phyloP scores from a whole-genome alignment of 30 jellyfish, hydroid and myxozoan genomes.

The Aurelia sp. region DNA sequence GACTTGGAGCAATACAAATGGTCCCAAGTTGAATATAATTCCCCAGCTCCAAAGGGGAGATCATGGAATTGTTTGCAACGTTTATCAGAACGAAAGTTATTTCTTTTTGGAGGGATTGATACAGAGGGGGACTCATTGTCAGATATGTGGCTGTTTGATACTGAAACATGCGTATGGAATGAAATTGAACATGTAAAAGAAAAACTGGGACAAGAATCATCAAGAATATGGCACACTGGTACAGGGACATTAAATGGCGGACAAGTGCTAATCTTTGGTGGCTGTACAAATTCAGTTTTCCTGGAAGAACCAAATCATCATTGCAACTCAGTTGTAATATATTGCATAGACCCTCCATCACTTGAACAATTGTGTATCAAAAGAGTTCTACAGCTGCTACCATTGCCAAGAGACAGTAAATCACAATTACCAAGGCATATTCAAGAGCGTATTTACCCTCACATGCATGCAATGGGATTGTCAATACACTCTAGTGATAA shows the following conservation, averaged over 20 bases:
- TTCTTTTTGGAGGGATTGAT: conserved; percentile 83
- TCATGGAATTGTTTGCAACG: conserved; percentile 84
- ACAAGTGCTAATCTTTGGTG: conserved; percentile 89
- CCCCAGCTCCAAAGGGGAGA: conserved; percentile 81
- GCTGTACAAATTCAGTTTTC: conserved; percentile 73
- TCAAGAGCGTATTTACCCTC: not conserved
- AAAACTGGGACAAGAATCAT: conserved; percentile 23
- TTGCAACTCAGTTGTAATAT: conserved; percentile 6
- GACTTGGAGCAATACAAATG: conserved; percentile 72
- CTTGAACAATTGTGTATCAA: conserved; percentile 25
- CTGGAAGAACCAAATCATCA: conserved; percentile 45
- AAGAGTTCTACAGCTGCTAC: conserved; percentile 1
- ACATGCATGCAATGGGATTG: not conserved
- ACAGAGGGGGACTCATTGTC: conserved; percentile 62
- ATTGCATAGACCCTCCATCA: conserved; percentile 23
- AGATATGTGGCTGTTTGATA: conserved; percentile 81
- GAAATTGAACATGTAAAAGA: conserved; percentile 48
- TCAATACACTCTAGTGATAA: not conserved
- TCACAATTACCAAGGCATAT: conserved; percentile 1
- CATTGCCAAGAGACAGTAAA: not conserved
- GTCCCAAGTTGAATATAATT: conserved; percentile 37
- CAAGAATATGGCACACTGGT: conserved; percentile 94
- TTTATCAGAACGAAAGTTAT: conserved; percentile 34
- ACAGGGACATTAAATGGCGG: conserved; percentile 54
- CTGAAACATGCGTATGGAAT: conserved; percentile 51